A percentile compares a stretch with the other conserved stretches of the same genome.
phyloP scores from a whole-genome alignment of 2,888 invertebrate species.

The Trilocha varians region DNA sequence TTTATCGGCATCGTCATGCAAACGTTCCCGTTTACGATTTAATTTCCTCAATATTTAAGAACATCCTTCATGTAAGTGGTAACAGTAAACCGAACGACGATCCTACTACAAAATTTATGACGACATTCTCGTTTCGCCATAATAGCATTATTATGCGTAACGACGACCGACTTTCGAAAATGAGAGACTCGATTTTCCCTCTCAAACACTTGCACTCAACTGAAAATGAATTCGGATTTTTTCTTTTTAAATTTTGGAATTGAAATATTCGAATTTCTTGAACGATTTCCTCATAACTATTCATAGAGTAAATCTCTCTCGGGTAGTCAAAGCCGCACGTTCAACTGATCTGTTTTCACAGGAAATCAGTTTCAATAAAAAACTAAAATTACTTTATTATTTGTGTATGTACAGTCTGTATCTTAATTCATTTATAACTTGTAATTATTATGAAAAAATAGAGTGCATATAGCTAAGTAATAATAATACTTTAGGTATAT shows the following conservation, averaged over 20 bases:
- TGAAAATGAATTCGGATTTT: background rate
- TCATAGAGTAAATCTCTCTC: too few species aligned
- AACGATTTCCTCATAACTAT: too few species aligned
- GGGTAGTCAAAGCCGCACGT: too few species aligned
- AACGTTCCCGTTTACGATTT: constrained; percentile 7
- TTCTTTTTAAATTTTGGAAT: background rate
- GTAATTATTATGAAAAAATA: too few species aligned
- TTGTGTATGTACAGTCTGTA: too few species aligned
- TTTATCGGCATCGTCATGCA: constrained; percentile 5
- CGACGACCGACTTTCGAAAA: constrained; percentile 22
- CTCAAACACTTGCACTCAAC: background rate
- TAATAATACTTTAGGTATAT: too few species aligned
- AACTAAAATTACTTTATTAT: too few species aligned
- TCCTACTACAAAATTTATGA: constrained; percentile 34
- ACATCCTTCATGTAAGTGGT: background rate
- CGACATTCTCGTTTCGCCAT: constrained; percentile 31
- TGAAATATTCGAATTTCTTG: background rate
- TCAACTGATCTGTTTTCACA: too few species aligned
- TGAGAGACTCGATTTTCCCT: constrained; percentile 25
- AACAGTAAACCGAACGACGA: constrained; percentile 23
- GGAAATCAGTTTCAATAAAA: too few species aligned
- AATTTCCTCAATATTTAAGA: background rate
- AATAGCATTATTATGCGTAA: constrained; percentile 34
- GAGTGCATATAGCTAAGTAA: too few species aligned
- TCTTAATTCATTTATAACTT: too few species aligned